These are phyloP conservation scores for Nemopilema nomurai DNA, from an alignment of 30 jellyfish, hydroid and myxozoan genomes.

Conservation along the genomic window DNA sequence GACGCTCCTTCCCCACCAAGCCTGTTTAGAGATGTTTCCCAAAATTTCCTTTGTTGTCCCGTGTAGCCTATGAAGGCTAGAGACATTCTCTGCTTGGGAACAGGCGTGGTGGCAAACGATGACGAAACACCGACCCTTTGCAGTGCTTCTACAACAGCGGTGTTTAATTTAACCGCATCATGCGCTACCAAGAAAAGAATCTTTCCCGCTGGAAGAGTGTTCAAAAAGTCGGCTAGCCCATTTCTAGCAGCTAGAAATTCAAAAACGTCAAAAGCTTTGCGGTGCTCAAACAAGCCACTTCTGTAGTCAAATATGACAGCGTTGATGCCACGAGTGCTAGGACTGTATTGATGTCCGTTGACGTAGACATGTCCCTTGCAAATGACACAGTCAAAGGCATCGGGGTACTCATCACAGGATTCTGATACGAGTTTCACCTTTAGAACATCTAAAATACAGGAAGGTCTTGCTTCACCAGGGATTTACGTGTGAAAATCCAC, in stretches of 20 bases:
- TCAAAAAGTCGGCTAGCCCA: not conserved
- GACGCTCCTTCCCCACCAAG: conserved; percentile 5
- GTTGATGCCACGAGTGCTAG: conserved; percentile 31
- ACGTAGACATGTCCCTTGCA: conserved; percentile 41
- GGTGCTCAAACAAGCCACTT: conserved; percentile 49
- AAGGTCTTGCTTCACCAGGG: too few species aligned
- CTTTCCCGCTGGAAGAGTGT: conserved; percentile 22
- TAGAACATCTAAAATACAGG: conserved; percentile 4
- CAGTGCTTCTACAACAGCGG: conserved; percentile 1
- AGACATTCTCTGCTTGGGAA: not conserved
- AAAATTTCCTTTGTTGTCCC: conserved; percentile 35
- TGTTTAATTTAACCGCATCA: not conserved
- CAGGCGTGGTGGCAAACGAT: conserved; percentile 23
- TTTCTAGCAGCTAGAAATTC: not conserved
- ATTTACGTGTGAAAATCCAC: too few species aligned
- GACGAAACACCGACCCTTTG: conserved; percentile 53
- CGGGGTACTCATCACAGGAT: conserved; percentile 12
- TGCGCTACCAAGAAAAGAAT: conserved; percentile 32
- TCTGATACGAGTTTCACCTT: conserved; percentile 21
- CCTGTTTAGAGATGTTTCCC: conserved; percentile 33
- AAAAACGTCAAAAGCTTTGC: not conserved
- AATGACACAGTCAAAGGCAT: not conserved
- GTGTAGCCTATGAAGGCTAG: conserved; percentile 43
- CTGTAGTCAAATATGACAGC: conserved; percentile 37
- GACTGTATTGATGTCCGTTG: conserved; percentile 49